Evolutionary conservation across 2,888 invertebrate species (phyloP).

Genomic region (Macroteleia sp.): DNA sequence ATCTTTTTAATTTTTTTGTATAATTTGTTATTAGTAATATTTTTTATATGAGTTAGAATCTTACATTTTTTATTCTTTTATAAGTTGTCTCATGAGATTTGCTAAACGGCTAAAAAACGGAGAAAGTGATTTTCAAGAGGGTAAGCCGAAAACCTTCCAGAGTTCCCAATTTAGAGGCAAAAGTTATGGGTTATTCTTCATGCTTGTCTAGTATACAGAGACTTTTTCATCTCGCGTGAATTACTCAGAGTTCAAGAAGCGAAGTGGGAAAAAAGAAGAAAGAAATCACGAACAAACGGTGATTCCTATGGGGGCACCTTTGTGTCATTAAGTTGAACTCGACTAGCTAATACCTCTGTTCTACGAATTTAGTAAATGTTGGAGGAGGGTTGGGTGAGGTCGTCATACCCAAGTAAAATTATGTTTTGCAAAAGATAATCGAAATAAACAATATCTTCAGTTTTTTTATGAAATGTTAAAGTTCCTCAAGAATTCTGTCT

Average conservation of each 20-base stretch:
- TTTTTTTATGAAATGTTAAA: too few species aligned
- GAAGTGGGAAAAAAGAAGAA: conserved; percentile 61
- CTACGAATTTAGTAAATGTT: conserved; percentile 73
- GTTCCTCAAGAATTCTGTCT: too few species aligned
- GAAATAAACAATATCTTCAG: too few species aligned
- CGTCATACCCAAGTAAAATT: conserved; percentile 75
- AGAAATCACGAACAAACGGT: conserved; percentile 78
- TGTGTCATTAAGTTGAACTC: conserved; percentile 78
- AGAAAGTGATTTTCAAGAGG: conserved; percentile 51
- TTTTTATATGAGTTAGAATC: too few species aligned
- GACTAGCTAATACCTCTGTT: conserved; percentile 73
- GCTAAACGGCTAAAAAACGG: conserved; percentile 18
- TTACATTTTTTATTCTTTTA: too few species aligned
- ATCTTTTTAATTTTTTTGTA: too few species aligned
- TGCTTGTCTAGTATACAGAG: conserved; percentile 34
- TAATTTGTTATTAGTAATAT: too few species aligned
- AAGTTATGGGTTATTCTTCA: conserved; percentile 58
- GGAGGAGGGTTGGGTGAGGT: conserved; percentile 77
- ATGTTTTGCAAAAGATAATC: conserved; percentile 63
- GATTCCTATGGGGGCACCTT: conserved; percentile 77
- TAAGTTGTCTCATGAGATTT: conserved; percentile 39
- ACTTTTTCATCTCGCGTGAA: conserved; percentile 55
- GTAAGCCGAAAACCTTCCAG: conserved; percentile 26
- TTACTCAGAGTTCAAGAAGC: conserved; percentile 57
- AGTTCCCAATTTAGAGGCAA: conserved; percentile 44